These are phyloP conservation scores for Myzus persicae DNA, from an alignment of 1,140 invertebrate genomes.

Conservation along the genomic window DNA sequence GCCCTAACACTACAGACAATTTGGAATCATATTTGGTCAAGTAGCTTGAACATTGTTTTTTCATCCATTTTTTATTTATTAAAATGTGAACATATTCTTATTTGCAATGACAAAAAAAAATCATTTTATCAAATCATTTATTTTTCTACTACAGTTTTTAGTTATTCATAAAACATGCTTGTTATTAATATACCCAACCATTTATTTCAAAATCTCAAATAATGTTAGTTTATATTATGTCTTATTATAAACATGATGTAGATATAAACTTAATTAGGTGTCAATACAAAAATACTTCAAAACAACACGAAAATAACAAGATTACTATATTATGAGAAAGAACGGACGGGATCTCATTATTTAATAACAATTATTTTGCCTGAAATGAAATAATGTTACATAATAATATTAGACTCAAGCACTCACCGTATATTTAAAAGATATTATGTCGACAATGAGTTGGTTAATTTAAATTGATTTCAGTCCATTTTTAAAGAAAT, in stretches of 20 bases:
- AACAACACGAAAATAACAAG: not conserved
- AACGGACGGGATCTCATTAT: not conserved
- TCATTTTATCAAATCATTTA: no score
- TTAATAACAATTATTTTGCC: not conserved
- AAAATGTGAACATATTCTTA: no score
- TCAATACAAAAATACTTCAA: not conserved
- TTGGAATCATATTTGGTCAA: no score
- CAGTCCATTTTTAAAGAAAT: not conserved
- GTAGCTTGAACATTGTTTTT: no score
- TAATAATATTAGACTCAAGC: not conserved
- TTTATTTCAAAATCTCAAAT: no score
- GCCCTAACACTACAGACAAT: no score
- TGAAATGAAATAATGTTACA: not conserved
- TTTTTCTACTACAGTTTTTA: no score
- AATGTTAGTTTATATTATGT: no score
- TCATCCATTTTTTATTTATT: no score
- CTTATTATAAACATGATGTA: not conserved
- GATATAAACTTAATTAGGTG: not conserved
- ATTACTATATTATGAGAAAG: not conserved
- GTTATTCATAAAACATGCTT: no score
- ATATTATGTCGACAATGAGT: not conserved
- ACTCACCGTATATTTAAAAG: not conserved
- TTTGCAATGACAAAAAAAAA: no score
- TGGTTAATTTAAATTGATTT: not conserved
- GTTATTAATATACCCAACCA: no score